These are phyloP conservation scores for Ostrea edulis DNA, from an alignment of 1,140 invertebrate species.

Conservation along the genomic window DNA sequence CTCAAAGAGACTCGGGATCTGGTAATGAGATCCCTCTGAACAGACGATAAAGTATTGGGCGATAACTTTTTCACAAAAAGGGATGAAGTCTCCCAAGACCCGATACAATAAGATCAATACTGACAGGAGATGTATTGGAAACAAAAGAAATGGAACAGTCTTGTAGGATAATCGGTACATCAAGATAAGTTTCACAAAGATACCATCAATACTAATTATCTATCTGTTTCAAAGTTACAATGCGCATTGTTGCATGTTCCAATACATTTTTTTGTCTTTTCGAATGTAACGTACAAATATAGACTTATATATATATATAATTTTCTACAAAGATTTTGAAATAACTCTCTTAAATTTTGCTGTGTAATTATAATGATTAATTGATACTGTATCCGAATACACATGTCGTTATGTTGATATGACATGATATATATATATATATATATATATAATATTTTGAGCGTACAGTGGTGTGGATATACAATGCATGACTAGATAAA, in stretches of 20 bases:
- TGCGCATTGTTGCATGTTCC: background rate
- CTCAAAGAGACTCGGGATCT: background rate
- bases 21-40: background rate
- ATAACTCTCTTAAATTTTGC: background rate
- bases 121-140: background rate
- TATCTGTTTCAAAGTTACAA: background rate
- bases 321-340: background rate
- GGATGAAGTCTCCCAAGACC: background rate
- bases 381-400: background rate
- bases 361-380: background rate
- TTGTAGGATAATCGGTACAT: background rate
- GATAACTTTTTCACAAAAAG: background rate
- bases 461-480: background rate
- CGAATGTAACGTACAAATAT: background rate
- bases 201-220: background rate
- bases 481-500: conserved; percentile 13
- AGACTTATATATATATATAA: background rate
- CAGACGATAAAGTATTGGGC: background rate
- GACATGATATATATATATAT: background rate
- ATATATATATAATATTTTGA: background rate
- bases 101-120: conserved; percentile 14
- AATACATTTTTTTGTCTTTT: background rate
- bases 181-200: background rate
- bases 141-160: background rate
- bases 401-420: background rate